phyloP scores from a whole-genome alignment of 2,113 vertebrate genomes.

The Pomatorhinus ruficollis region DNA sequence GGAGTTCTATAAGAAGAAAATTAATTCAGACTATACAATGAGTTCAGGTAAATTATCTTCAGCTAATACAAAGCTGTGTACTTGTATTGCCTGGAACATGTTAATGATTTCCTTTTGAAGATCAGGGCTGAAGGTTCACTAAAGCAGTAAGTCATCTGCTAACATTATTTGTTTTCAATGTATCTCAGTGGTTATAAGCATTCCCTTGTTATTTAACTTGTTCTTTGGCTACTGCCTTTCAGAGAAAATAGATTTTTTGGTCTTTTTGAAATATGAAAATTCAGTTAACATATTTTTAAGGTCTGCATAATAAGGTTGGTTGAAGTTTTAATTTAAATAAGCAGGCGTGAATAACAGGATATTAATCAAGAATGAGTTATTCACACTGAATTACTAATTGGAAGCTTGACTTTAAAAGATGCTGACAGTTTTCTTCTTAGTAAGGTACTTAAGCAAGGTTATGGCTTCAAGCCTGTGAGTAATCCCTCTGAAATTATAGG shows the following conservation, averaged over 20 bases:
- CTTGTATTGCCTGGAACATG: background rate
- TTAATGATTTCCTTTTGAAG: slow-evolving; percentile 4
- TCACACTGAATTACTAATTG: slow-evolving; percentile 9
- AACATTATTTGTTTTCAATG: background rate
- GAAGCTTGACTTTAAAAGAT: background rate
- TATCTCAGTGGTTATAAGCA: background rate
- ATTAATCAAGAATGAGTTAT: slow-evolving; percentile 10
- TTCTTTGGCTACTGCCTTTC: background rate
- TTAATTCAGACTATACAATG: background rate
- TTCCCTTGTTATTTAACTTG: background rate
- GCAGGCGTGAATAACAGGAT: background rate
- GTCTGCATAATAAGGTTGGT: background rate
- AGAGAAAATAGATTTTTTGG: background rate
- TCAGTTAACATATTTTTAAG: background rate
- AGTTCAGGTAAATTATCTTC: background rate
- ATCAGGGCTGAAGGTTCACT: background rate
- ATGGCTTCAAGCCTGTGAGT: background rate
- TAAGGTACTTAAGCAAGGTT: background rate
- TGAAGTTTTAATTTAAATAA: background rate
- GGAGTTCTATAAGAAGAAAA: background rate
- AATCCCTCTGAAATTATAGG: background rate
- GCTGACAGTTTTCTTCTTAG: background rate
- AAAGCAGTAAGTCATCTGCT: background rate
- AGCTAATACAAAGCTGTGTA: background rate
- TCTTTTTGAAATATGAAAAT: background rate